phyloP scores from a whole-genome alignment of 1,140 invertebrate genomes.

The Caenorhabditis brenneri region DNA sequence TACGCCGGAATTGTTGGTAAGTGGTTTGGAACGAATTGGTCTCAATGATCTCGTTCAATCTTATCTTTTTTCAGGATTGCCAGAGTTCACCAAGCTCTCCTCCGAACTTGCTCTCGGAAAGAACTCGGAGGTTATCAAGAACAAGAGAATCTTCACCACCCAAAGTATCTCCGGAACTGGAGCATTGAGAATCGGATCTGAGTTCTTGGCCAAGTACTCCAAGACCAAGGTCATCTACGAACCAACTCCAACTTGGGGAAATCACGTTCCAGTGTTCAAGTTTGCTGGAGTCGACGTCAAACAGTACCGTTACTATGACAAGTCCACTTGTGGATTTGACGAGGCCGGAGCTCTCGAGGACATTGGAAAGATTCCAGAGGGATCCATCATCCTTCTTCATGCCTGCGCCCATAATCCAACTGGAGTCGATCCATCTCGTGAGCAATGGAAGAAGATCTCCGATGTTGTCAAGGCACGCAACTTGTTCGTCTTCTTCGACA shows the following conservation, averaged over 20 bases:
- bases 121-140: slow-evolving; percentile 78
- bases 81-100: slow-evolving; percentile 72
- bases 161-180: slow-evolving; percentile 95
- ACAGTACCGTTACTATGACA: slow-evolving; percentile 92
- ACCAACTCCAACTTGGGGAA: slow-evolving; percentile 96
- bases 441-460: slow-evolving; percentile 87
- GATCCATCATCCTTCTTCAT: slow-evolving; percentile 89
- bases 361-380: slow-evolving; percentile 90
- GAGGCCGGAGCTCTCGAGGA: slow-evolving; percentile 87
- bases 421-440: slow-evolving; percentile 81
- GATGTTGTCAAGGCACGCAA: slow-evolving; percentile 80
- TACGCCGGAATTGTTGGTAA: slow-evolving; percentile 90
- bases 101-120: slow-evolving; percentile 87
- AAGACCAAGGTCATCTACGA: slow-evolving; percentile 83
- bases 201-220: slow-evolving; percentile 79
- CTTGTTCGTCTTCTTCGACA: slow-evolving; percentile 95
- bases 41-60: slow-evolving; percentile 74
- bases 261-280: slow-evolving; percentile 93
- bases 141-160: slow-evolving; percentile 81
- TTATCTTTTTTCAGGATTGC: slow-evolving; percentile 75
- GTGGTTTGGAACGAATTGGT: background rate
- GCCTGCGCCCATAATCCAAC: slow-evolving; percentile 99
- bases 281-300: slow-evolving; percentile 84
- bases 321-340: slow-evolving; percentile 92
- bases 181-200: slow-evolving; percentile 87